phyloP scores from a whole-genome alignment of 2,113 vertebrate species.

The Aspidoscelis tigris region DNA sequence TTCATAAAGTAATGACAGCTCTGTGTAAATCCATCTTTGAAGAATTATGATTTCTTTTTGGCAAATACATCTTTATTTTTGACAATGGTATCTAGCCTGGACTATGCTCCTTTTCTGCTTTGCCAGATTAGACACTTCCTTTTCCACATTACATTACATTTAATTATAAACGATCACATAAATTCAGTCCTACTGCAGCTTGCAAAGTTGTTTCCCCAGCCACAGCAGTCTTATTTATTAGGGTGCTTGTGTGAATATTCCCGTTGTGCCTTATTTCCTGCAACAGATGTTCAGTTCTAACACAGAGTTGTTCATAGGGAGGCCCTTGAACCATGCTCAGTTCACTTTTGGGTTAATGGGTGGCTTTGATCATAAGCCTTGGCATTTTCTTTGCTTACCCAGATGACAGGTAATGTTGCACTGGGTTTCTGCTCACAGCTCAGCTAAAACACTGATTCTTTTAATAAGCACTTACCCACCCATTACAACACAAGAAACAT shows the following conservation, averaged over 20 bases:
- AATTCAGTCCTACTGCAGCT: neutral
- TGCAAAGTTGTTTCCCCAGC: neutral
- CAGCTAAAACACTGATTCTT: too few species aligned
- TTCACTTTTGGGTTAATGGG: neutral
- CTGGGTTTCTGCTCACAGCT: too few species aligned
- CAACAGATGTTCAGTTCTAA: neutral
- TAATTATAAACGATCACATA: neutral
- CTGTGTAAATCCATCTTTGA: slow-evolving; percentile 29
- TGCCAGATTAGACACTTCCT: slow-evolving; percentile 31
- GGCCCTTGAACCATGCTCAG: too few species aligned
- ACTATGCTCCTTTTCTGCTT: slow-evolving; percentile 11
- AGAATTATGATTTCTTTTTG: neutral
- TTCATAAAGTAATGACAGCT: slow-evolving; percentile 5
- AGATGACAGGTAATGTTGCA: too few species aligned
- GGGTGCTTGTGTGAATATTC: too few species aligned
- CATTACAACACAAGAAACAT: too few species aligned
- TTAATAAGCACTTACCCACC: too few species aligned
- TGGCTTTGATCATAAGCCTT: neutral
- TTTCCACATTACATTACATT: slow-evolving; percentile 11
- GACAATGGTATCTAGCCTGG: neutral
- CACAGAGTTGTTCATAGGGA: neutral
- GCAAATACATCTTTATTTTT: slow-evolving; percentile 37
- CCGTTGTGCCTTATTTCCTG: neutral
- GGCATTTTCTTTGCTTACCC: too few species aligned
- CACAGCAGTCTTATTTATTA: neutral